A percentile compares a stretch with the other conserved stretches of the same genome.
Evolutionary conservation across 2,797 vertebrate genomes (phyloP).

Genomic region (Bradypus variegatus): DNA sequence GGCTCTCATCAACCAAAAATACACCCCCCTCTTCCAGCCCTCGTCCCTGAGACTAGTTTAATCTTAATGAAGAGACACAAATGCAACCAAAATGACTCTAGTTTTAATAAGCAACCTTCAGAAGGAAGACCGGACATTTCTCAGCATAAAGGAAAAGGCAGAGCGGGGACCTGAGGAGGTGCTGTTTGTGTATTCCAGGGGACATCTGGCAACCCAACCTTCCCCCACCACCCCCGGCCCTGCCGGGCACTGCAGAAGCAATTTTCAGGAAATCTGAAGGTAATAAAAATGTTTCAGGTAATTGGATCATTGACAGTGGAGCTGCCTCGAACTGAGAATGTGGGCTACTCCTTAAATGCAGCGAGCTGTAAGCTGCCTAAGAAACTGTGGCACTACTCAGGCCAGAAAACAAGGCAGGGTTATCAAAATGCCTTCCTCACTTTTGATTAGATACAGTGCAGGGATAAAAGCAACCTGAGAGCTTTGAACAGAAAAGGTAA

Average conservation of each 20-base stretch:
- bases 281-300: constrained; percentile 8
- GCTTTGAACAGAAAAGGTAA: background rate
- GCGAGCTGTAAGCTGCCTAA: background rate
- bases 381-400: background rate
- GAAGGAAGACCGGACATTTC: background rate
- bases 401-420: background rate
- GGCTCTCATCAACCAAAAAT: background rate
- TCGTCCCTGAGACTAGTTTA: background rate
- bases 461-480: background rate
- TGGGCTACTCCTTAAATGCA: background rate
- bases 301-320: background rate
- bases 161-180: background rate
- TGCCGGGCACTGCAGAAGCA: background rate
- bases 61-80: background rate
- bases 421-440: background rate
- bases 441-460: background rate
- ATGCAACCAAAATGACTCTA: background rate
- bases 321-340: background rate
- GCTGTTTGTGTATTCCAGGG: background rate
- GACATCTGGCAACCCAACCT: background rate
- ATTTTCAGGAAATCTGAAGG: background rate
- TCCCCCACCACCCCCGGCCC: background rate
- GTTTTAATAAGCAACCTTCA: background rate
- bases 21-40: background rate
- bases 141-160: background rate